A percentile compares a stretch with the other conserved stretches of the same genome.
These are phyloP conservation scores for Fissipunctia ypsillon DNA, from an alignment of 2,888 invertebrate species.

Conservation along the genomic window DNA sequence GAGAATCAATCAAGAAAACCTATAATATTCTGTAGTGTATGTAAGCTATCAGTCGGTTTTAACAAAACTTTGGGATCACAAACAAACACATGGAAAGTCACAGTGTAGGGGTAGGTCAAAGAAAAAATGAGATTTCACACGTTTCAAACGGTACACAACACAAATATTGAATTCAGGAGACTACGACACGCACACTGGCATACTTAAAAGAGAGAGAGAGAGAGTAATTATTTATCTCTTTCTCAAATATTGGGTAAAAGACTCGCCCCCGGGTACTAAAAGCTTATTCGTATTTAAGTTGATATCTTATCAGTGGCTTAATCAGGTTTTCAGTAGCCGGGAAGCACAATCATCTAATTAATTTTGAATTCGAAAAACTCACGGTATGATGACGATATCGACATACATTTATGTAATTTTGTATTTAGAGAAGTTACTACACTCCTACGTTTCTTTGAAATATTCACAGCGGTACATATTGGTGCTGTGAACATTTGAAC, in stretches of 20 bases:
- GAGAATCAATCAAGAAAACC: slow-evolving; percentile 20
- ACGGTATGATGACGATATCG: neutral
- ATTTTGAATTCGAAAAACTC: neutral
- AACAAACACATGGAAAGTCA: slow-evolving; percentile 45
- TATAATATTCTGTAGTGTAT: slow-evolving; percentile 28
- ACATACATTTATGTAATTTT: neutral
- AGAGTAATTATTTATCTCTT: neutral
- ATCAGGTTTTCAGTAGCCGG: neutral
- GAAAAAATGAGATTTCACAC: slow-evolving; percentile 2
- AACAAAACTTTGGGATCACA: slow-evolving; percentile 52
- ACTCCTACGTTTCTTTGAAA: neutral
- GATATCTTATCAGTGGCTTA: neutral
- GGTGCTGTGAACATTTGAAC: neutral
- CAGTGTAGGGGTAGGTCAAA: slow-evolving; percentile 5
- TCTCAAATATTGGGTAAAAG: neutral
- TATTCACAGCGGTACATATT: neutral
- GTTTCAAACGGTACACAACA: slow-evolving; percentile 25
- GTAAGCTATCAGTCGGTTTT: slow-evolving; percentile 36
- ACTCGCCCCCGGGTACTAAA: neutral
- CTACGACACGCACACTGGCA: slow-evolving; percentile 15
- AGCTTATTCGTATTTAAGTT: neutral
- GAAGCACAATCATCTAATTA: neutral
- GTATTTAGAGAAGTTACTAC: neutral
- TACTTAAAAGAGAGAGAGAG: too few relatives aligned
- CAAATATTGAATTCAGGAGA: slow-evolving; percentile 20